A percentile compares a stretch with the other conserved stretches of the same genome.
Evolutionary conservation across 2,797 vertebrate species (phyloP).

Genomic region (Poecilia velifera): DNA sequence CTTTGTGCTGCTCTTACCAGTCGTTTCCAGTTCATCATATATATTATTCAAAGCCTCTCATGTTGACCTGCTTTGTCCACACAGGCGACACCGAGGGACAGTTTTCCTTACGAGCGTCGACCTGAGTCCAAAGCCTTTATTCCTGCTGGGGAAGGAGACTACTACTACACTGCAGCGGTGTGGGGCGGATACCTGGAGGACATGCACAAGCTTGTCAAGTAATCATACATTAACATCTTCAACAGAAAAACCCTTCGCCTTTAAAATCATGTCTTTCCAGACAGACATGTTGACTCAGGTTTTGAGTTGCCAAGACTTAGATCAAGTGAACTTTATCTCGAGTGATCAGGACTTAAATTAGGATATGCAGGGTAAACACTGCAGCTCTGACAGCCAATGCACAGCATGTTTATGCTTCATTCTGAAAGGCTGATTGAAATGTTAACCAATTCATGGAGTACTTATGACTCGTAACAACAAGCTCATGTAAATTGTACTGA

Average conservation of each 20-base stretch:
- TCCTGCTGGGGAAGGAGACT: slow-evolving; percentile 77
- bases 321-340: not conserved
- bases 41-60: not conserved
- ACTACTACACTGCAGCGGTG: slow-evolving; percentile 81
- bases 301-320: not conserved
- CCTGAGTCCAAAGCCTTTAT: slow-evolving; percentile 75
- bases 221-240: not conserved
- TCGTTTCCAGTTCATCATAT: not conserved
- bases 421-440: not conserved
- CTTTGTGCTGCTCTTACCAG: not conserved
- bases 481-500: not conserved
- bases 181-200: slow-evolving; percentile 75
- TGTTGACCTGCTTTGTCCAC: not conserved
- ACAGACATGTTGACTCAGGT: not conserved
- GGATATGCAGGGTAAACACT: not conserved
- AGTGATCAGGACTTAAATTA: not conserved
- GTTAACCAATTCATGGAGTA: not conserved
- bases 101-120: slow-evolving; percentile 81
- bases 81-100: slow-evolving; percentile 11
- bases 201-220: slow-evolving; percentile 74
- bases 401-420: not conserved
- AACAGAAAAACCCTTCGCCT: too few species aligned
- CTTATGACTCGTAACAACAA: not conserved
- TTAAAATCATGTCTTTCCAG: not conserved
- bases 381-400: not conserved